Evolutionary conservation across 2,113 vertebrate genomes (phyloP).

Genomic region (Diglossa brunneiventris): DNA sequence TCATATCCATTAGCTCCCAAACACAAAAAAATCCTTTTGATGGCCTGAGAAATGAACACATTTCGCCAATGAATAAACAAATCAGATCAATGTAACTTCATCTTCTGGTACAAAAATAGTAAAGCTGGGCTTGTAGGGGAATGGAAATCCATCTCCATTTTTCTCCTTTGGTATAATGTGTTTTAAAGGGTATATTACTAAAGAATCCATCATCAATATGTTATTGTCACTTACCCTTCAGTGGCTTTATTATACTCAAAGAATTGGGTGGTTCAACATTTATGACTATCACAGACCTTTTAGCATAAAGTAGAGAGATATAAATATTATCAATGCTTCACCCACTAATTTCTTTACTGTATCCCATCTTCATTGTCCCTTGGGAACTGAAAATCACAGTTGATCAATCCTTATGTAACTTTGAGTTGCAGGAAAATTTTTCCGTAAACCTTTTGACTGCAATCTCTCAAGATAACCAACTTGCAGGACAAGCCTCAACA

Average conservation of each 20-base stretch:
- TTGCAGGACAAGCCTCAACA: background rate
- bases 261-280: background rate
- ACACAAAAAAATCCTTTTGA: fast-evolving
- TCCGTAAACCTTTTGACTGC: background rate
- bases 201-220: background rate
- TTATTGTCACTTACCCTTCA: background rate
- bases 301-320: background rate
- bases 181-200: background rate
- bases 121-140: background rate
- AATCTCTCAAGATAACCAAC: background rate
- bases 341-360: background rate
- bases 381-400: background rate
- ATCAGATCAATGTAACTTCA: background rate
- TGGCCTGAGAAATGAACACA: background rate
- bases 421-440: background rate
- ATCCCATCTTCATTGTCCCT: background rate
- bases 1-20: background rate
- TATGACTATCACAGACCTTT: background rate
- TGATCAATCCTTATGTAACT: background rate
- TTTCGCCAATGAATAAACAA: background rate
- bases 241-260: background rate
- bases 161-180: background rate
- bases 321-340: background rate
- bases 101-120: background rate
- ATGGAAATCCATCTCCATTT: background rate